Evolutionary conservation across 2,888 invertebrate species (phyloP).

Genomic region (Dolichopus griseipennis): DNA sequence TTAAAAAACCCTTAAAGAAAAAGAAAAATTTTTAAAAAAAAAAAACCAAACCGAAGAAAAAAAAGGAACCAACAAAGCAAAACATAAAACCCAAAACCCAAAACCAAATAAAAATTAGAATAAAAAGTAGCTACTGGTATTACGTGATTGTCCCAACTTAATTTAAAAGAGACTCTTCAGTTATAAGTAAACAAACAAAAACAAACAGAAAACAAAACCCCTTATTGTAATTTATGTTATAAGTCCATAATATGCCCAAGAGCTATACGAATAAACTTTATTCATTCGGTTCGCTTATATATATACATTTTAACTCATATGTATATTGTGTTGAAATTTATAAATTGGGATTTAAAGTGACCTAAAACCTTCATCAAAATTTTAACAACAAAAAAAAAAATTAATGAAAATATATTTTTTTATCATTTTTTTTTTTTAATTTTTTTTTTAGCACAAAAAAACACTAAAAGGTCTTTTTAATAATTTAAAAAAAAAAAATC

Average conservation of each 20-base stretch:
- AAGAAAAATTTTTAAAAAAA: background rate
- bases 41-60: too few relatives aligned
- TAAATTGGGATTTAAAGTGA: background rate
- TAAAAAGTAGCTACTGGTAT: background rate
- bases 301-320: background rate
- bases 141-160: constrained; percentile 3
- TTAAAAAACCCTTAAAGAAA: background rate
- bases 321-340: background rate
- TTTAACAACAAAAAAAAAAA: background rate
- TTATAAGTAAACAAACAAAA: background rate
- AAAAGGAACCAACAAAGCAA: too few relatives aligned
- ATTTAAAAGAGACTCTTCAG: background rate
- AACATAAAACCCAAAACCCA: too few relatives aligned
- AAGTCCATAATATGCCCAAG: background rate
- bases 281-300: background rate
- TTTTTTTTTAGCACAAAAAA: too few relatives aligned
- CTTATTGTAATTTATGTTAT: background rate
- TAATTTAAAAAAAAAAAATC: too few relatives aligned
- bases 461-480: too few relatives aligned
- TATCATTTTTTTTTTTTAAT: background rate
- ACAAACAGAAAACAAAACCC: background rate
- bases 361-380: constrained; percentile 4
- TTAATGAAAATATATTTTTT: background rate
- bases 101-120: background rate
- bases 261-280: background rate